Conservation (phyloP, 2,113 vertebrate species). For the Sterna hirundo region DNA sequence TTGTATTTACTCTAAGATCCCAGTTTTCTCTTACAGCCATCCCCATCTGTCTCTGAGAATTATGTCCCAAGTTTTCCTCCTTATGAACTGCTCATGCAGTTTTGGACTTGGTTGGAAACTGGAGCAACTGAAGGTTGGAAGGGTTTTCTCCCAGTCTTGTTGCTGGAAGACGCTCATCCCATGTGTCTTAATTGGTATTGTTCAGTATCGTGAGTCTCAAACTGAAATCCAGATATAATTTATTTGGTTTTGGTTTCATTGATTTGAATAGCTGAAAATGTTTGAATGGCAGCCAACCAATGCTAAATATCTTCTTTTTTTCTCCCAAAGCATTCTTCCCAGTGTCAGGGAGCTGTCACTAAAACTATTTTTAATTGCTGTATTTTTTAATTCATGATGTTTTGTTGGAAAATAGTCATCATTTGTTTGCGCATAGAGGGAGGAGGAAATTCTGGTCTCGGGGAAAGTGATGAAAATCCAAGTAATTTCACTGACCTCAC, state of each 20-base stretch:
- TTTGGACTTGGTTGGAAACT: background rate
- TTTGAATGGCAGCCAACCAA: slow-evolving; percentile 24
- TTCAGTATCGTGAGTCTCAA: background rate
- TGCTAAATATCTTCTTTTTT: background rate
- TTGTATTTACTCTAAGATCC: background rate
- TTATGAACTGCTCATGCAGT: background rate
- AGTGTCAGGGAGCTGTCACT: slow-evolving; percentile 39
- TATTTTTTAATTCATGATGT: background rate
- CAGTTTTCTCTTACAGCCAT: background rate
- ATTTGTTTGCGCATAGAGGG: background rate
- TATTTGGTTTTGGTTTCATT: background rate
- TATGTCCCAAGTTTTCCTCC: background rate
- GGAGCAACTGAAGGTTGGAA: background rate
- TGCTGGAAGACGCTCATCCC: background rate
- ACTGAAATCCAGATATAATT: slow-evolving; percentile 11
- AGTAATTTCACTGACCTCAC: slow-evolving; percentile 6
- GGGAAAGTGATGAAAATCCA: slow-evolving; percentile 50
- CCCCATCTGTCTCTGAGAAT: background rate
- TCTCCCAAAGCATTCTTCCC: background rate
- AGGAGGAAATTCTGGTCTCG: slow-evolving; percentile 17
- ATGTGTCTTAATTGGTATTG: background rate
- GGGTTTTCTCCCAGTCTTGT: background rate
- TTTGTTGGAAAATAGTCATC: slow-evolving; percentile 44
- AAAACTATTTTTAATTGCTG: slow-evolving; percentile 40
- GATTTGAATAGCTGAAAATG: slow-evolving; percentile 13